Percentiles rank a stretch among this genome's conserved stretches.
Evolutionary conservation across 2,113 vertebrate genomes (phyloP).

Genomic region (Hippocampus mohnikei): DNA sequence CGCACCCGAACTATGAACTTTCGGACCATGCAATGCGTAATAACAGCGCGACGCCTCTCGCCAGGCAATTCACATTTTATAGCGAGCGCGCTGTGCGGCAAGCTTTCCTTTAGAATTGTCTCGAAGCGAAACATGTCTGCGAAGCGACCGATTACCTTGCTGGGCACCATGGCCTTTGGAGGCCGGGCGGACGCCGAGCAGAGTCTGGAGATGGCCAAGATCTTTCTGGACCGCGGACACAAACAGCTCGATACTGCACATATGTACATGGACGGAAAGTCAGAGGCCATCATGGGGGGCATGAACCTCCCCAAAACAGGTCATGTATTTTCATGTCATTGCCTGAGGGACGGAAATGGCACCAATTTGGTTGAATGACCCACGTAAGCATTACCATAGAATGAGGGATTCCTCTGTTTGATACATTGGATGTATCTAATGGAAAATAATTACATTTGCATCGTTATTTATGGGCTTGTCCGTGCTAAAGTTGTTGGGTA

Average conservation of each 20-base stretch:
- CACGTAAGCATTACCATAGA: too few relatives aligned
- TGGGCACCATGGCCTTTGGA: slow-evolving; percentile 88
- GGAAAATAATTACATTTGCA: too few relatives aligned
- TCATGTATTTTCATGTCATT: slow-evolving; percentile 16
- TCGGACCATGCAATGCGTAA: slow-evolving; percentile 31
- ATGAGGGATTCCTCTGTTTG: too few relatives aligned
- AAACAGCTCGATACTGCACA: slow-evolving; percentile 81
- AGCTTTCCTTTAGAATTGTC: not conserved
- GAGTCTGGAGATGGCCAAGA: slow-evolving; percentile 73
- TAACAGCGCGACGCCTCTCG: slow-evolving; percentile 9
- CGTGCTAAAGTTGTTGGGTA: too few relatives aligned
- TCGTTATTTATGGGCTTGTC: too few relatives aligned
- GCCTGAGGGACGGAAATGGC: too few relatives aligned
- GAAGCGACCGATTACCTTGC: slow-evolving; percentile 68
- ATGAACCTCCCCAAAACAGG: slow-evolving; percentile 74
- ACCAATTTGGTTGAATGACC: too few relatives aligned
- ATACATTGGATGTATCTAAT: too few relatives aligned
- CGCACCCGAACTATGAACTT: not conserved
- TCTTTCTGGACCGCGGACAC: slow-evolving; percentile 77
- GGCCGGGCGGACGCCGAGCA: slow-evolving; percentile 72
- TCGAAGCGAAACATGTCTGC: slow-evolving; percentile 58
- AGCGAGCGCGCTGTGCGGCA: not conserved
- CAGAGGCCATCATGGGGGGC: slow-evolving; percentile 80
- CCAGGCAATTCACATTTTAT: not conserved
- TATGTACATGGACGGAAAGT: slow-evolving; percentile 83